Evolutionary conservation across 2,113 vertebrate genomes (phyloP).

Genomic region (Amia ocellicauda): DNA sequence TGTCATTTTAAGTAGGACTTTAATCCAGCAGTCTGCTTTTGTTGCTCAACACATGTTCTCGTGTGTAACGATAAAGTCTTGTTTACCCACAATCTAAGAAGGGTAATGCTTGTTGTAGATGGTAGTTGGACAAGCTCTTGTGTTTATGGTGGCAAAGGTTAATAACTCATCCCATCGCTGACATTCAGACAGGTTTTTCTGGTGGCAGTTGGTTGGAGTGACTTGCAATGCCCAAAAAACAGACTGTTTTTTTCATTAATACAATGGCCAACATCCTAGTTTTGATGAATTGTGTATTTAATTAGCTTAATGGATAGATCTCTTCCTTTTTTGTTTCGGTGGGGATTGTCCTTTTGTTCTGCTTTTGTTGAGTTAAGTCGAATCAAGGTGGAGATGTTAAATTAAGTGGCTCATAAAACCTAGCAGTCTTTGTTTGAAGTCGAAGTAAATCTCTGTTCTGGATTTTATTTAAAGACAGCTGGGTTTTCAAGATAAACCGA

Average conservation of each 20-base stretch:
- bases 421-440: neutral
- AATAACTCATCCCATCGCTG: conserved; percentile 1
- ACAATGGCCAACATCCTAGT: neutral
- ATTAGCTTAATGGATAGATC: neutral
- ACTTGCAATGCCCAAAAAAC: neutral
- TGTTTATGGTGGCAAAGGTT: neutral
- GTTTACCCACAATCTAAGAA: too few relatives aligned
- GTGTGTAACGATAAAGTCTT: too few relatives aligned
- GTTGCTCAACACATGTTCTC: too few relatives aligned
- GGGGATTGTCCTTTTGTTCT: conserved; percentile 1
- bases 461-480: neutral
- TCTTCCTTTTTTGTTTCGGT: neutral
- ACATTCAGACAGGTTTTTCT: neutral
- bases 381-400: conserved; percentile 6
- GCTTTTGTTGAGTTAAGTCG: neutral
- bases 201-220: neutral
- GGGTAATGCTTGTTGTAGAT: too few relatives aligned
- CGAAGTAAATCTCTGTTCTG: neutral
- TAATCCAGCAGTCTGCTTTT: too few relatives aligned
- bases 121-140: too few relatives aligned
- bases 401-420: neutral
- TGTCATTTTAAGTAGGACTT: too few relatives aligned
- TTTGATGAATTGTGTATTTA: conserved; percentile 2
- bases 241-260: conserved; percentile 5
- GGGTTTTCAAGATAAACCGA: neutral